Percentiles rank a stretch among this genome's conserved stretches.
Evolutionary conservation across 2,888 invertebrate species (phyloP).

Genomic region (Empis stercorea): DNA sequence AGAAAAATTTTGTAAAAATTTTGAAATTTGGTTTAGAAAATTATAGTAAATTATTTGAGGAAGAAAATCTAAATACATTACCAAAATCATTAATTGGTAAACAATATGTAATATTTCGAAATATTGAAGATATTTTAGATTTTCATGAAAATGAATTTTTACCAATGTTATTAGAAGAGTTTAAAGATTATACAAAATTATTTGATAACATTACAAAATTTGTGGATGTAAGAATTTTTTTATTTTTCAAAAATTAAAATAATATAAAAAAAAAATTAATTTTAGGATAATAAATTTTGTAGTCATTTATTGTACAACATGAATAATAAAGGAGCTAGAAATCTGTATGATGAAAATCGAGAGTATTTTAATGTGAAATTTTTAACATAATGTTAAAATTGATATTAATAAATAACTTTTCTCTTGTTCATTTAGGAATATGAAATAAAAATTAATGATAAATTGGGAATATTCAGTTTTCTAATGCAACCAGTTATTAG

Average conservation of each 20-base stretch:
- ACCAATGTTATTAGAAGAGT: constrained; percentile 29
- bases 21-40: constrained; percentile 29
- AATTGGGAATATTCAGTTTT: constrained; percentile 35
- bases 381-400: not conserved
- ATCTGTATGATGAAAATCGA: not conserved
- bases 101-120: constrained; percentile 61
- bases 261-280: not conserved
- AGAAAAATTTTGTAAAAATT: constrained; percentile 32
- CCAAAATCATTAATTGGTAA: constrained; percentile 31
- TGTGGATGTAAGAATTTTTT: constrained; percentile 25
- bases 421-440: constrained; percentile 27
- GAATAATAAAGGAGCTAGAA: not conserved
- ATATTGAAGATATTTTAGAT: constrained; percentile 83
- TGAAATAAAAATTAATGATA: constrained; percentile 31
- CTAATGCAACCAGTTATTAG: constrained; percentile 35
- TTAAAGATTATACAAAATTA: constrained; percentile 26
- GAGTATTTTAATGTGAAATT: not conserved
- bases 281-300: not conserved
- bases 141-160: constrained; percentile 52
- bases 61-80: constrained; percentile 21
- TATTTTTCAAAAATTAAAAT: not conserved
- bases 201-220: constrained; percentile 30
- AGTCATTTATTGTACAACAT: not conserved
- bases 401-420: not conserved
- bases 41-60: constrained; percentile 29